phyloP scores from a whole-genome alignment of 2,113 vertebrate species.

The Sapajus apella region DNA sequence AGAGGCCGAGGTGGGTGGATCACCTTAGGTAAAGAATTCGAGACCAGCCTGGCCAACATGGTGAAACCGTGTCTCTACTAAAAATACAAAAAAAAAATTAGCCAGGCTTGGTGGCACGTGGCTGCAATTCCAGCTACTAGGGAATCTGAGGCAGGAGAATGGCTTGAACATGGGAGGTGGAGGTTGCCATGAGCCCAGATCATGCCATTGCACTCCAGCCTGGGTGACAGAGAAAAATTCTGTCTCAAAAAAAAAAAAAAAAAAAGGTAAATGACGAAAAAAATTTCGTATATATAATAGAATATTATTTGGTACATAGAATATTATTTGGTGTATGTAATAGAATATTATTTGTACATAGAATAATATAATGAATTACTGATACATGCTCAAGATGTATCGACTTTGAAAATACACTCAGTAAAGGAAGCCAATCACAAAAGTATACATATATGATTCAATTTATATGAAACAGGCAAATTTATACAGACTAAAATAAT shows the following conservation, averaged over 20 bases:
- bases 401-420: not conserved
- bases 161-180: too few relatives aligned
- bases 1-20: too few relatives aligned
- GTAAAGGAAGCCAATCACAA: not conserved
- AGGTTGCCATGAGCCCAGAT: too few relatives aligned
- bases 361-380: not conserved
- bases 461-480: not conserved
- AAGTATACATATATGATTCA: not conserved
- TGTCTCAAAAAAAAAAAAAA: too few relatives aligned
- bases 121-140: too few relatives aligned
- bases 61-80: too few relatives aligned
- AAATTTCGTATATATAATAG: not conserved
- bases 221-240: too few relatives aligned
- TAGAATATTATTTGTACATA: not conserved
- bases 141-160: too few relatives aligned
- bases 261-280: not conserved
- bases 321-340: not conserved
- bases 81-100: too few relatives aligned
- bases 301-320: not conserved
- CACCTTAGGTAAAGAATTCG: too few relatives aligned
- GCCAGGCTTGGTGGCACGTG: fast-evolving
- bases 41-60: too few relatives aligned
- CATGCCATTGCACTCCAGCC: too few relatives aligned
- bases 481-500: not conserved
- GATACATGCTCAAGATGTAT: not conserved